Conservation (phyloP, 2,888 invertebrate genomes). For the Ormyrus nitidulus region DNA sequence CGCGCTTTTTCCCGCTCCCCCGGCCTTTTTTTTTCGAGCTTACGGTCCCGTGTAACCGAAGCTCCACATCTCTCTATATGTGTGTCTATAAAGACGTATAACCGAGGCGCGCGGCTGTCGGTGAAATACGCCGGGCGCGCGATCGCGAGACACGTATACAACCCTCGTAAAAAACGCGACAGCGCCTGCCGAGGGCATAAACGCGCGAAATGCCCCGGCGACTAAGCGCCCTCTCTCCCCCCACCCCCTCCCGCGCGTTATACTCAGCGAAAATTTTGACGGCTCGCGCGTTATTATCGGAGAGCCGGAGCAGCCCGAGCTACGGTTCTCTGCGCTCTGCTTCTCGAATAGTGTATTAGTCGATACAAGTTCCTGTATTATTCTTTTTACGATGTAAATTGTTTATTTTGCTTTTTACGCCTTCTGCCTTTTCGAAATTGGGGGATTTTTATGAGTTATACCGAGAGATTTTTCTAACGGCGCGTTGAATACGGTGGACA, state of each 20-base stretch:
- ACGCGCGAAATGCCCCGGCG: constrained; percentile 54
- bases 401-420: background rate
- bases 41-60: constrained; percentile 6
- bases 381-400: background rate
- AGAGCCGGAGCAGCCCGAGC: background rate
- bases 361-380: background rate
- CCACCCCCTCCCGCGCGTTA: background rate
- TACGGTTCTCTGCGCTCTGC: background rate
- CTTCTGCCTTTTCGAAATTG: too few species aligned
- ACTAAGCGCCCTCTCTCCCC: constrained; percentile 1
- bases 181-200: constrained; percentile 58
- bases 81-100: background rate
- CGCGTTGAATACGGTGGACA: too few species aligned
- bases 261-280: constrained; percentile 48
- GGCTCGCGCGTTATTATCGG: constrained; percentile 26
- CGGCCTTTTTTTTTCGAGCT: background rate
- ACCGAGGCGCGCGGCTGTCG: background rate
- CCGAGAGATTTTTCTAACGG: too few species aligned
- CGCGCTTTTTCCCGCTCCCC: constrained; percentile 35
- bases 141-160: constrained; percentile 56
- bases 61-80: background rate
- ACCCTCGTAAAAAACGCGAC: constrained; percentile 61
- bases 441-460: too few species aligned
- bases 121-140: constrained; percentile 18
- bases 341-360: constrained; percentile 1